phyloP scores from a whole-genome alignment of 2,888 invertebrate species.

The Diaprepes abbreviatus region DNA sequence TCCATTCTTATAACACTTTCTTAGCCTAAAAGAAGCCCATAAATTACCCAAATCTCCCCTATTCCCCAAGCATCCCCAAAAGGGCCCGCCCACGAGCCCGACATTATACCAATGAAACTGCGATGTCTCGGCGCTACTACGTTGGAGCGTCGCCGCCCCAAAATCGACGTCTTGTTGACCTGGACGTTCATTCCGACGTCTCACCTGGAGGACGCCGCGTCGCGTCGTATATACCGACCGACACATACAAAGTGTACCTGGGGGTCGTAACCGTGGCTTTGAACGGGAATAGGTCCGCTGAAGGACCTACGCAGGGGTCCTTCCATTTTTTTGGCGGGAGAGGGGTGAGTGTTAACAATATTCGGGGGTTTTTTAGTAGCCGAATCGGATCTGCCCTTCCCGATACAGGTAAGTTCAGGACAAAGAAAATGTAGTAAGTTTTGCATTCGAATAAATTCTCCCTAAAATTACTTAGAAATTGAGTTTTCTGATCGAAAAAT shows the following conservation, averaged over 20 bases:
- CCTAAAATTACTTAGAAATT: no score
- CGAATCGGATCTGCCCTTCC: conserved; percentile 78
- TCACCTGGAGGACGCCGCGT: conserved; percentile 48
- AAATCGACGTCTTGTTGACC: conserved; percentile 46
- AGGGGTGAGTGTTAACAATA: conserved; percentile 71
- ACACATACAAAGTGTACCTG: conserved; percentile 35
- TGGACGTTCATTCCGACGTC: conserved; percentile 46
- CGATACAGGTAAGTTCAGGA: conserved; percentile 76
- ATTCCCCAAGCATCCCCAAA: conserved; percentile 35
- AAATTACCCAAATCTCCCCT: conserved; percentile 46
- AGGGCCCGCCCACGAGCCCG: conserved; percentile 33
- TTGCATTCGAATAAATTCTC: no score
- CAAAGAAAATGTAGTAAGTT: no score
- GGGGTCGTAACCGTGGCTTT: conserved; percentile 48
- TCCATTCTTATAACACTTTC: conserved; percentile 36
- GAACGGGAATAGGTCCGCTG: conserved; percentile 45
- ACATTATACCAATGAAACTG: conserved; percentile 29
- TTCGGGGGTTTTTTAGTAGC: conserved; percentile 79
- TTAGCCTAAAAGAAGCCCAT: conserved; percentile 39
- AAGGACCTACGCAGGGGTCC: conserved; percentile 47
- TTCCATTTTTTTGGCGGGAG: conserved; percentile 45
- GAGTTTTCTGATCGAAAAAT: no score
- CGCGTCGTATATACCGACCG: conserved; percentile 38
- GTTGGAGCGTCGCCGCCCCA: conserved; percentile 45
- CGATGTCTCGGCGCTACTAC: conserved; percentile 39